phyloP scores from a whole-genome alignment of 2,797 vertebrate species.

The Cynodonichthys magdalenae region DNA sequence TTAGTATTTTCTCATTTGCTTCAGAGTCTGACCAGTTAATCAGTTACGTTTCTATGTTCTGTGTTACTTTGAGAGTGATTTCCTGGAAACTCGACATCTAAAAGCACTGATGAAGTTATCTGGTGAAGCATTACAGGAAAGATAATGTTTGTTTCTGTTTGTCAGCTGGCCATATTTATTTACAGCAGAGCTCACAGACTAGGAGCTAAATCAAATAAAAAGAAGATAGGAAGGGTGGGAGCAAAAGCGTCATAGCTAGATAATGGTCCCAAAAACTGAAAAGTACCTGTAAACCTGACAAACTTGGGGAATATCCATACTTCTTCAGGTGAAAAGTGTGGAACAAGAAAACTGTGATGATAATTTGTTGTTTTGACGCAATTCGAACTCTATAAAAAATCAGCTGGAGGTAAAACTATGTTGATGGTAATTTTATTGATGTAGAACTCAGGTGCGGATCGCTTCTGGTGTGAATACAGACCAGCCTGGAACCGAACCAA shows the following conservation, averaged over 20 bases:
- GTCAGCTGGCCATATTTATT: neutral
- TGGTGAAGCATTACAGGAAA: neutral
- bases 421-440: neutral
- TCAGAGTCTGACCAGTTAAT: neutral
- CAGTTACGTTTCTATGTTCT: neutral
- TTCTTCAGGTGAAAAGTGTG: no score
- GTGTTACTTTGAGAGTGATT: neutral
- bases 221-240: neutral
- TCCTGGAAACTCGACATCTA: neutral
- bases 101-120: neutral
- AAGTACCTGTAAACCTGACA: no score
- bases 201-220: neutral
- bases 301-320: no score
- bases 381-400: no score
- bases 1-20: neutral
- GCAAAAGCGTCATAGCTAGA: neutral
- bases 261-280: neutral
- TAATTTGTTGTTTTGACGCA: no score
- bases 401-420: no score
- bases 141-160: neutral
- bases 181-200: neutral
- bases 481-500: no score
- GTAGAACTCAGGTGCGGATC: no score
- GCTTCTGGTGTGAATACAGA: no score
- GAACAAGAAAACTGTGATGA: no score